Evolutionary conservation across 1,140 invertebrate genomes (phyloP).

Genomic region (Leptopilina clavipes): DNA sequence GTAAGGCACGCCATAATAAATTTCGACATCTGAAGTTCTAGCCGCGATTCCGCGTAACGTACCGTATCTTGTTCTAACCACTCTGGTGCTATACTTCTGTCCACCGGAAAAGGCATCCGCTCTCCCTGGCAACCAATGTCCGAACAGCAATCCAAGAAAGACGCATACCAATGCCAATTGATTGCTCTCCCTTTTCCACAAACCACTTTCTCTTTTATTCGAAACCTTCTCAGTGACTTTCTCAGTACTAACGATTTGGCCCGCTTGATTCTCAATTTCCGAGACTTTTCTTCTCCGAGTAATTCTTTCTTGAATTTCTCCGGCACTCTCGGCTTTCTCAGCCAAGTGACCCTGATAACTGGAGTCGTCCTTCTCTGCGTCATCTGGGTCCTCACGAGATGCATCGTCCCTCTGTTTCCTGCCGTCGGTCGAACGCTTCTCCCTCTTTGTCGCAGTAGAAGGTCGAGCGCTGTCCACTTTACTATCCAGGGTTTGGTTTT

Average conservation of each 20-base stretch:
- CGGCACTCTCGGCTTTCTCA: neutral
- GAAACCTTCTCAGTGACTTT: neutral
- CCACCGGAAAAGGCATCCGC: conserved; percentile 70
- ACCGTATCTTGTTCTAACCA: conserved; percentile 91
- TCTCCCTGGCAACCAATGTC: conserved; percentile 56
- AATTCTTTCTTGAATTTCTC: neutral
- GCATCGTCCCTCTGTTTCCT: neutral
- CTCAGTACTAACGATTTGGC: neutral
- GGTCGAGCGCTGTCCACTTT: neutral
- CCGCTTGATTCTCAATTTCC: neutral
- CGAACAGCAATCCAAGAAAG: conserved; percentile 73
- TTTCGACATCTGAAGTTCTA: conserved; percentile 88
- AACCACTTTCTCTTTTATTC: conserved; percentile 4
- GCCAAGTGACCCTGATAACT: conserved; percentile 25
- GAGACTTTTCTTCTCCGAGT: neutral
- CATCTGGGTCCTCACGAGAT: neutral
- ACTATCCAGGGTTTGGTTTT: conserved; percentile 35
- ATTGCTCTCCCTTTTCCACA: conserved; percentile 39
- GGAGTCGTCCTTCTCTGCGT: conserved; percentile 18
- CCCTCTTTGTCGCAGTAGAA: neutral
- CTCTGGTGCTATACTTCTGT: conserved; percentile 86
- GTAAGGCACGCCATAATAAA: conserved; percentile 96
- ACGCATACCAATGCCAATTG: conserved; percentile 63
- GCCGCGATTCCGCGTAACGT: conserved; percentile 88
- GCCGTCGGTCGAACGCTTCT: neutral